A percentile compares a stretch with the other conserved stretches of the same genome.
These are phyloP conservation scores for Hyperopisus bebe DNA, from an alignment of 2,113 vertebrate genomes.

Conservation along the genomic window DNA sequence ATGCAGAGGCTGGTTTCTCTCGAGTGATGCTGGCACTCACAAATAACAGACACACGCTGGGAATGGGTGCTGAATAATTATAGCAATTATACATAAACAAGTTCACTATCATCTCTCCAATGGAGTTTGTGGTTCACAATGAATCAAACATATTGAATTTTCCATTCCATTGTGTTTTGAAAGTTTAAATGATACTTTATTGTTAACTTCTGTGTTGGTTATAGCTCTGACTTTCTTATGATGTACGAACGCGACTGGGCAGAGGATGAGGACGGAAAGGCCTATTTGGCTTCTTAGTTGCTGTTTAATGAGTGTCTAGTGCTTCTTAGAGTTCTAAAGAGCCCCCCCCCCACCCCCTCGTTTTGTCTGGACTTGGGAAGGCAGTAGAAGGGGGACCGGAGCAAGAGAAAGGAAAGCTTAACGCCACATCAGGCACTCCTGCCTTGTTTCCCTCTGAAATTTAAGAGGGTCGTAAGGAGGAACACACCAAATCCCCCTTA, in stretches of 20 bases:
- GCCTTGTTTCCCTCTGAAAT: slow-evolving; percentile 13
- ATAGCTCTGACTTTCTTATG: not conserved
- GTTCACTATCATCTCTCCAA: not conserved
- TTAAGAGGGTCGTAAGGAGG: slow-evolving; percentile 5
- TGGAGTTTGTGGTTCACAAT: not conserved
- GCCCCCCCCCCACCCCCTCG: not conserved
- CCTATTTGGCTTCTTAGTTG: slow-evolving; percentile 26
- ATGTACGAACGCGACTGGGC: not conserved
- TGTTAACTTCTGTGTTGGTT: not conserved
- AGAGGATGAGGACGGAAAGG: slow-evolving; percentile 15
- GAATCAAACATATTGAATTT: not conserved
- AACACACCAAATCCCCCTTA: not conserved
- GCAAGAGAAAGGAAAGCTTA: slow-evolving; percentile 13
- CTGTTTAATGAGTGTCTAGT: slow-evolving; percentile 30
- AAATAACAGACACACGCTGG: not conserved
- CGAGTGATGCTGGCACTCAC: not conserved
- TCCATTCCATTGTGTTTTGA: not conserved
- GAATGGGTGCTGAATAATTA: not conserved
- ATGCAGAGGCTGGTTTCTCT: not conserved
- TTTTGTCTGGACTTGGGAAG: slow-evolving; percentile 24
- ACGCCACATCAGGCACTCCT: not conserved
- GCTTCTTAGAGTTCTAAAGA: slow-evolving; percentile 29
- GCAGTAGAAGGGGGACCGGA: not conserved
- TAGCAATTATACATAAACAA: not conserved
- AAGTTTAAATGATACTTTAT: not conserved